Evolutionary conservation across 2,797 vertebrate genomes (phyloP).

Genomic region (Ptychadena robeensis): DNA sequence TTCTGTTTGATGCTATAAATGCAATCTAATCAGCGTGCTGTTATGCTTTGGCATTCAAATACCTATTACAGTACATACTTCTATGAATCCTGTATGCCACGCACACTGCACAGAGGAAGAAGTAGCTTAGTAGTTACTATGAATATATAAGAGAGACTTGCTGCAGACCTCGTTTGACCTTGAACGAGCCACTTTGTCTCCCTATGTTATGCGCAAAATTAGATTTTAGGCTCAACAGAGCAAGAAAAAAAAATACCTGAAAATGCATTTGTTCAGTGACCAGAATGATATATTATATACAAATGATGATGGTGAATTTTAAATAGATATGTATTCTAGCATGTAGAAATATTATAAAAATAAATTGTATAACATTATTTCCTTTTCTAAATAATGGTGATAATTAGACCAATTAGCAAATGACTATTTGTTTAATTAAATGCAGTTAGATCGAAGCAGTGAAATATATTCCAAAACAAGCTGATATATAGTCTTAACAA

Average conservation of each 20-base stretch:
- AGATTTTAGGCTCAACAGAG: slow-evolving; percentile 4
- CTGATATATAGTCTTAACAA: background rate
- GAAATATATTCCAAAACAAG: too few species aligned
- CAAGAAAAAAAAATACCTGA: slow-evolving; percentile 10
- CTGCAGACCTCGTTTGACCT: slow-evolving; percentile 1
- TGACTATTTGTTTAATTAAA: background rate
- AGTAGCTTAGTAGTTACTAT: background rate
- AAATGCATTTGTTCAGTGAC: background rate
- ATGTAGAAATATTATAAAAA: background rate
- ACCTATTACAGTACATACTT: background rate
- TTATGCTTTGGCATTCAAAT: background rate
- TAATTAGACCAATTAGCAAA: background rate
- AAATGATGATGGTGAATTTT: background rate
- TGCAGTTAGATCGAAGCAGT: background rate
- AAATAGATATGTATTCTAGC: background rate
- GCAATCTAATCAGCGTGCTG: slow-evolving; percentile 1
- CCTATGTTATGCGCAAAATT: background rate
- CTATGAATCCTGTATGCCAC: slow-evolving; percentile 6
- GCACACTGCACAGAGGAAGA: slow-evolving; percentile 3
- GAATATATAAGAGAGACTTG: background rate
- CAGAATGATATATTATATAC: background rate
- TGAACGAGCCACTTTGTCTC: slow-evolving; percentile 1
- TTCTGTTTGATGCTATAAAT: slow-evolving; percentile 8
- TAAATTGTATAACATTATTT: too few species aligned
- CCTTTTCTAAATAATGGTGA: too few species aligned